Evolutionary conservation across 2,888 invertebrate species (phyloP).

Genomic region (Drosophila anceps): DNA sequence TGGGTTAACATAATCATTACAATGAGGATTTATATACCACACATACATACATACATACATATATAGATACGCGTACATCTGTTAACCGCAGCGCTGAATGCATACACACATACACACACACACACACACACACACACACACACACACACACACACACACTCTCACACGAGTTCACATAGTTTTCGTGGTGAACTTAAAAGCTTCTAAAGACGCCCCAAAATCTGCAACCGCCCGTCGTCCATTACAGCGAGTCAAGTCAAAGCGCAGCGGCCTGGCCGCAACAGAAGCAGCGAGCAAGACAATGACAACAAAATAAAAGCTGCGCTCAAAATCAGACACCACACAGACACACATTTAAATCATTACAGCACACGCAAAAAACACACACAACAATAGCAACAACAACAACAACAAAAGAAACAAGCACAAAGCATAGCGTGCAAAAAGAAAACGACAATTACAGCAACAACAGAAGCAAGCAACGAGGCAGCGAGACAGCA

Average conservation of each 20-base stretch:
- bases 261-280: constrained; percentile 35
- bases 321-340: constrained; percentile 72
- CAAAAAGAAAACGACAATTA: constrained; percentile 51
- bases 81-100: neutral
- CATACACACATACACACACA: neutral
- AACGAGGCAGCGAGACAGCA: constrained; percentile 29
- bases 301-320: constrained; percentile 61
- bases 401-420: constrained; percentile 21
- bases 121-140: too few species aligned
- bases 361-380: constrained; percentile 58
- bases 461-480: constrained; percentile 38
- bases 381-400: constrained; percentile 14
- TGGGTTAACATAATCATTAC: constrained; percentile 30
- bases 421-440: constrained; percentile 32
- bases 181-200: constrained; percentile 42
- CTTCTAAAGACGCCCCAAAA: constrained; percentile 43
- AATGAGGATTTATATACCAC: constrained; percentile 9
- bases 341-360: constrained; percentile 54
- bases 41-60: too few species aligned
- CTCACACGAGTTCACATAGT: constrained; percentile 15
- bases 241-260: constrained; percentile 29
- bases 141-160: neutral
- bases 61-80: neutral
- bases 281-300: constrained; percentile 15
- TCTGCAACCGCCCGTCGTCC: constrained; percentile 16